Conservation (phyloP, 2,113 vertebrate species). For the Phalacrocorax carbo region DNA sequence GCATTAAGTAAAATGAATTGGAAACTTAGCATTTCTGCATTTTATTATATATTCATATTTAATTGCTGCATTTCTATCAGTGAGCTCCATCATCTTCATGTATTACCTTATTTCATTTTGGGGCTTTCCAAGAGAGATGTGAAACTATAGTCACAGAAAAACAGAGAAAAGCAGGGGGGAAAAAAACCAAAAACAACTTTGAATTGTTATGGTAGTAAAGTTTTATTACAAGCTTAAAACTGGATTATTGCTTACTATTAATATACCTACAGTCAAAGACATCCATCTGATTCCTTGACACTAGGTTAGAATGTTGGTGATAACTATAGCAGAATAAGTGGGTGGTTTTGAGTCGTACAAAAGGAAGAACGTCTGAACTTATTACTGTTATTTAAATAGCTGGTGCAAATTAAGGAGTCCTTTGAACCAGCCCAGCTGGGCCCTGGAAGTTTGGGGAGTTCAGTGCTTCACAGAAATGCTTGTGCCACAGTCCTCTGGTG, state of each 20-base stretch:
- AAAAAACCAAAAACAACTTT: not conserved
- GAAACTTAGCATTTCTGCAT: not conserved
- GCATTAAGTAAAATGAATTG: not conserved
- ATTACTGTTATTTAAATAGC: not conserved
- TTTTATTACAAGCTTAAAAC: not conserved
- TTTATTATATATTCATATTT: not conserved
- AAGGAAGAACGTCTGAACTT: not conserved
- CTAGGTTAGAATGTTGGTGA: not conserved
- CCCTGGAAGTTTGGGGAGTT: not conserved
- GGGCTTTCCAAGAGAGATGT: not conserved
- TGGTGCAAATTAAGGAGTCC: not conserved
- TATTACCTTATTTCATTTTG: not conserved
- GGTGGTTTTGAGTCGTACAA: accelerated
- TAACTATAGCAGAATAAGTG: not conserved
- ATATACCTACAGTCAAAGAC: too few species aligned
- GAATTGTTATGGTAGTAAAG: not conserved
- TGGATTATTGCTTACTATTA: not conserved
- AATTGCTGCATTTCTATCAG: not conserved
- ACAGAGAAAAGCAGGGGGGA: not conserved
- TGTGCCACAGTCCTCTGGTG: not conserved
- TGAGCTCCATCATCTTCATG: not conserved
- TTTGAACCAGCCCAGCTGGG: not conserved
- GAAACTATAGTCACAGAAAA: not conserved
- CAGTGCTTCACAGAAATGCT: not conserved
- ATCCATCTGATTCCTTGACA: not conserved